Base-by-base conservation (phyloP, 2,797 vertebrate species). In the Takifugu rubripes region DNA sequence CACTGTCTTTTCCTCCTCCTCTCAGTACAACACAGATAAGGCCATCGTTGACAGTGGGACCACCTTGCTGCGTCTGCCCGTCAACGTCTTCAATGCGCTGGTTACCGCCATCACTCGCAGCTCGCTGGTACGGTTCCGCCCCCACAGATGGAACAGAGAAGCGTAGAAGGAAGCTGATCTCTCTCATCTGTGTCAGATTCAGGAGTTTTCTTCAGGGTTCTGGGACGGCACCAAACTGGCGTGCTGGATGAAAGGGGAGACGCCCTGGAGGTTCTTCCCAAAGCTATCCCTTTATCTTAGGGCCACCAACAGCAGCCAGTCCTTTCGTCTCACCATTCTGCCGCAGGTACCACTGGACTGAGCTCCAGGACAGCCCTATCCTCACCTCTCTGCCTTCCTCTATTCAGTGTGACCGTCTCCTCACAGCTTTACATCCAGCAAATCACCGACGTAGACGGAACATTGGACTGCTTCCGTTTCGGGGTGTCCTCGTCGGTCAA, bases 21-120 rank as follows among this genome's bases (percentile, higher is more conserved):
- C 64, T 69, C 66, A 99, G 96, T 99, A 98, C 52, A 99, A 99
- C 31, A 84, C 88, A 0, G 96, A 99, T 79, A 99, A 98, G 91
- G 96, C 97, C 5, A 98, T 99, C 47, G 95, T 99, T 64, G 97
- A 99, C 90, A 99, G 97, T 3, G 97, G 97, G 29, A 98, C 97
- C 33, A 99, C 97, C 0, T 91, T 98, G 49, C 92, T 99, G 59
- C 93, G 96, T 49, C 93, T 99, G 67, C 97, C 96, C 45, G 88
- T 85, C 85, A 98, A 95, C 45, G 96, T 99, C 64, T 99, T 98
- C 67, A 83, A 64, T 15, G 94, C 95, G 0, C 91, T 98, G 73
- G 93, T 98, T 40, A 92, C 93, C 43, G 93, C 96, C 12, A 94
- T 99, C 83, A 89, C 88, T 65, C 91, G 75, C 52, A 90, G 88